Base-by-base conservation (phyloP, 2,888 invertebrate genomes). In the Ophioninae sp. region DNA sequence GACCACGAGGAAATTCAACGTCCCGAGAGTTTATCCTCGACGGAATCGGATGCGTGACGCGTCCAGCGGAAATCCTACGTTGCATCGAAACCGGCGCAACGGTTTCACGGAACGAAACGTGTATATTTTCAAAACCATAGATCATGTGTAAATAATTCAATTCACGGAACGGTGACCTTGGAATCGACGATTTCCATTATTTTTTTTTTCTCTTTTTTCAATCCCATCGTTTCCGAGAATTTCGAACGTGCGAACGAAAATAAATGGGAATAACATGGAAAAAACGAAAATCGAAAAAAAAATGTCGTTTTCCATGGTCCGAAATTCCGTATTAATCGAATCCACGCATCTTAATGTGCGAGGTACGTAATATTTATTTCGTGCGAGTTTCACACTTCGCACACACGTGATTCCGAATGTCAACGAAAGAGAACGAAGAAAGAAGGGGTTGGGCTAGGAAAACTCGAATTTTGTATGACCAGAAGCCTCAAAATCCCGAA, bases 361-460 rank as follows among this genome's bases (percentile, higher is more conserved):
- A n/a, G n/a, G 64, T 20, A 65, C 61, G 61, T 79, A 22, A 22
- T 85, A 80, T 82, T 85, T 82, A 82, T 85, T 85, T 79, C 71
- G 82, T 80, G 73, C 79, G 77, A 82, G 84, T 85, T 30, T 80
- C 44, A 51, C 65, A 56, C 65, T 79, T 72, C 68, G 74, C 76
- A 63, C 61, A 72, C 79, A 59, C 61, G 75, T 72, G 56, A 82
- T 72, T 84, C 82, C n/a, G 72, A 71, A 73, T 51, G 72, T 37
- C 41, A 39, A 82, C 64, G 56, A 41, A 76, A 39, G 41, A 41
- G 56, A 30, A 58, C 1, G n/a, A 23, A 58, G 37, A 56, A 68
- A 22, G 44, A 23, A 6, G 20, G 22, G n/a, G n/a, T n/a, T n/a
- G n/a, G n/a, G n/a, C n/a, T n/a, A n/a, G n/a, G n/a, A n/a, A n/a